A percentile compares a stretch with the other conserved stretches of the same genome.
phyloP scores from a whole-genome alignment of 2,888 invertebrate genomes.

The Xestobium rufovillosum region DNA sequence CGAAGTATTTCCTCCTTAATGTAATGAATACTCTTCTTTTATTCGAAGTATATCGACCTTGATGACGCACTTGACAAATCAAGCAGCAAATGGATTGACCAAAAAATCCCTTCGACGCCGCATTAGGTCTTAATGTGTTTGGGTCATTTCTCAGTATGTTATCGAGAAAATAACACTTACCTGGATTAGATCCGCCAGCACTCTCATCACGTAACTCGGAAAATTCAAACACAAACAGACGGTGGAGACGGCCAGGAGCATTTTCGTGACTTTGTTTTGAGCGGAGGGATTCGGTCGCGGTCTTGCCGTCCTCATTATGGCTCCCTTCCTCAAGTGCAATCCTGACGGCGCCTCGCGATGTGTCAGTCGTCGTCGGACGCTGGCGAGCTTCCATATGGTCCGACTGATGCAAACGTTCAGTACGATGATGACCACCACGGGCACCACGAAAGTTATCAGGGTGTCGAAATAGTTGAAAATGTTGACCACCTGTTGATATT shows the following conservation, averaged over 20 bases:
- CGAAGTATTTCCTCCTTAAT: too few relatives aligned
- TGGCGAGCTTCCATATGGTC: constrained; percentile 54
- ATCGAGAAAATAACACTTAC: too few relatives aligned
- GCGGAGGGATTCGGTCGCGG: constrained; percentile 33
- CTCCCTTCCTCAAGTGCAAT: constrained; percentile 30
- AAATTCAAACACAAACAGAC: constrained; percentile 71
- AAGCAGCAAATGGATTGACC: too few relatives aligned
- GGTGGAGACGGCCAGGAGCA: constrained; percentile 74
- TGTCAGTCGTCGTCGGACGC: constrained; percentile 27
- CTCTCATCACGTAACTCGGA: constrained; percentile 65
- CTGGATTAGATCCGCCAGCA: constrained; percentile 23
- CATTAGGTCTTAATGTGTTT: too few relatives aligned
- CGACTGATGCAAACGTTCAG: constrained; percentile 64
- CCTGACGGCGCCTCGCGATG: constrained; percentile 24
- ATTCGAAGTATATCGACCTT: too few relatives aligned
- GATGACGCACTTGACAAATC: too few relatives aligned
- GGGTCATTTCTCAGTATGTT: too few relatives aligned
- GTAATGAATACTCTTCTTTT: too few relatives aligned
- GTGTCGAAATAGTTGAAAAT: constrained; percentile 66
- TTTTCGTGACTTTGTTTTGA: constrained; percentile 68
- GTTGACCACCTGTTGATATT: constrained; percentile 50
- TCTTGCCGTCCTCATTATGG: constrained; percentile 29
- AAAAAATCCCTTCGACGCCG: too few relatives aligned
- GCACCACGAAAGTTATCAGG: constrained; percentile 62
- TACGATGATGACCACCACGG: constrained; percentile 61